These are phyloP conservation scores for Numenius arquata DNA, from an alignment of 2,113 vertebrate species.

Conservation along the genomic window DNA sequence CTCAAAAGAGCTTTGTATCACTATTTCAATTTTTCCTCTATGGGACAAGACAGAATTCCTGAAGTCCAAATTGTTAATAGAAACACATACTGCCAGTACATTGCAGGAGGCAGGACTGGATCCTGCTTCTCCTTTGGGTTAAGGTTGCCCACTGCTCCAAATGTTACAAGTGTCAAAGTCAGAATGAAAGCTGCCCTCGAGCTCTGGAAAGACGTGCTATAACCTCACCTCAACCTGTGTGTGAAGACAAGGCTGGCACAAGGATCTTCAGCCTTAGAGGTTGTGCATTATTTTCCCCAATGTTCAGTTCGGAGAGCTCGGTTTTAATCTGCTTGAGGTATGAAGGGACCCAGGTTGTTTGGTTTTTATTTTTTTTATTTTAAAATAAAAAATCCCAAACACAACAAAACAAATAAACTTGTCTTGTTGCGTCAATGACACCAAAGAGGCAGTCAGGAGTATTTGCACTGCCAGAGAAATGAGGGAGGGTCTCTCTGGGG, in stretches of 20 bases:
- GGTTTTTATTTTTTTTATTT: not conserved
- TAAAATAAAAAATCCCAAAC: not conserved
- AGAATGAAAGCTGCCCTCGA: not conserved
- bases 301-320: not conserved
- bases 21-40: not conserved
- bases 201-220: not conserved
- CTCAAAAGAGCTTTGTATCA: not conserved
- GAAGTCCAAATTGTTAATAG: not conserved
- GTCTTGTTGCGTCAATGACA: not conserved
- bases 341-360: accelerated
- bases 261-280: not conserved
- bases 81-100: not conserved
- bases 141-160: not conserved
- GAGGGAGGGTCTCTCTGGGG: not conserved
- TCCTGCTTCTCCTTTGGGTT: not conserved
- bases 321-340: not conserved
- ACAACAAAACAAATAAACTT: not conserved
- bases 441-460: accelerated
- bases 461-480: not conserved
- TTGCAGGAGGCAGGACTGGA: not conserved
- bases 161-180: not conserved
- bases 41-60: not conserved
- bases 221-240: not conserved
- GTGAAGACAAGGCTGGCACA: not conserved
- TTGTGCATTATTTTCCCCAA: not conserved